Base-by-base conservation (phyloP, 1,140 invertebrate genomes). In the Drosophila sechellia region DNA sequence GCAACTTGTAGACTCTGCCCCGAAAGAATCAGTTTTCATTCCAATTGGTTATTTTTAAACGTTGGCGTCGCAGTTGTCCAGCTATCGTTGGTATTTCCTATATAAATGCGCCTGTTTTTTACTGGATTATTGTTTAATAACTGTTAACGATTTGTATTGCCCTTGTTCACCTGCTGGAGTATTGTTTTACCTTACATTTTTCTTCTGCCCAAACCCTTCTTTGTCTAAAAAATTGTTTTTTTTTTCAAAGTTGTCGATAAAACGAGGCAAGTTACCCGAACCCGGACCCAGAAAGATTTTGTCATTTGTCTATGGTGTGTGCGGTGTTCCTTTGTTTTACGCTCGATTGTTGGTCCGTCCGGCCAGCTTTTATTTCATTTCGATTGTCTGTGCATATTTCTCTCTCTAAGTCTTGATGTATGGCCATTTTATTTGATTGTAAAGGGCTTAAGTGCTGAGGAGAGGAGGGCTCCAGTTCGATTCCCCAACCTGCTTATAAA, bases 41-140 rank as follows among this genome's bases (percentile, higher is more conserved):
- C 45, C 56, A 66, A 61, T 61, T 46, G 27, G 58, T 52, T 86
- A 87, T 87, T 86, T 86, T 71, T 87, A 81, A 63, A 78, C 15
- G 59, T 20, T 87, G 74, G 69, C 74, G 81, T 87, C 83, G 81
- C 25, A 56, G 64, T 70, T 42, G 53, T 45, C 59, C 70, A 71
- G 45, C 52, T 79, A 81, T 86, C 73, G 59, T 39, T 34, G 15
- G 27, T 40, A 64, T 75, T 86, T 78, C 39, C 59, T 66, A 46
- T 68, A 70, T 56, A 86, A 66, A 68, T 64, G 64, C 74, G 50
- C 66, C 17, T 50, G 31, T 42, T 64, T 57, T 77, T 57, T 34
- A 20, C 25, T 57, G 60, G 59, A 76, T 66, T 79, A 78, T 81
- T 83, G 83, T 87, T 87, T 86, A 87, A 86, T 87, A 86, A 81